phyloP scores from a whole-genome alignment of 1,140 invertebrate species.

The Hirudo medicinalis region DNA sequence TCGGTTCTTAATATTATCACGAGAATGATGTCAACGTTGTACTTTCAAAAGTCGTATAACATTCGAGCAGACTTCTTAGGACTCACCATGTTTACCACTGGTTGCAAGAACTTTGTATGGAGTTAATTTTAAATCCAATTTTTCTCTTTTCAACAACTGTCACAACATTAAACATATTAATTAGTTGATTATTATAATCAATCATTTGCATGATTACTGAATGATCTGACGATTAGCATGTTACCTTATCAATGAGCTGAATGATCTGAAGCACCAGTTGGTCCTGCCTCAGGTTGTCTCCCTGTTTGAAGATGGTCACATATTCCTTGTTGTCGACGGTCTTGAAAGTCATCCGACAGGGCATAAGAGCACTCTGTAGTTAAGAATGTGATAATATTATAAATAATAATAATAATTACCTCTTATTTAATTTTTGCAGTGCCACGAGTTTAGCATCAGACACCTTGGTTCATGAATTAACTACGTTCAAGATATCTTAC shows the following conservation, averaged over 20 bases:
- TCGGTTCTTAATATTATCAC: no score
- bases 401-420: no score
- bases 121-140: conserved; percentile 85
- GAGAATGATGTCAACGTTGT: no score
- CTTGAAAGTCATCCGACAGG: conserved; percentile 81
- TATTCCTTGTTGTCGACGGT: conserved; percentile 69
- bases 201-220: conserved; percentile 42
- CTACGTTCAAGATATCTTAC: no score
- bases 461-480: no score
- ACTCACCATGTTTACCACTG: conserved; percentile 70
- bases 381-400: no score
- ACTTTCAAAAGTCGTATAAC: no score
- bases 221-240: conserved; percentile 57
- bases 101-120: conserved; percentile 88
- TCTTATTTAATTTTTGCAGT: no score
- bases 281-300: conserved; percentile 96
- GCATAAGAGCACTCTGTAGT: conserved; percentile 73
- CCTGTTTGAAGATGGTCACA: conserved; percentile 93
- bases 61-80: background rate
- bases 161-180: conserved; percentile 3
- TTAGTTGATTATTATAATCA: background rate
- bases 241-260: conserved; percentile 76
- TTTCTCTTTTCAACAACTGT: conserved; percentile 75
- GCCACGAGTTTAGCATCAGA: no score
- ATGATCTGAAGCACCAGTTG: conserved; percentile 92